A percentile compares a stretch with the other conserved stretches of the same genome.
phyloP scores from a whole-genome alignment of 2,113 vertebrate genomes.

The Empidonax alnorum region DNA sequence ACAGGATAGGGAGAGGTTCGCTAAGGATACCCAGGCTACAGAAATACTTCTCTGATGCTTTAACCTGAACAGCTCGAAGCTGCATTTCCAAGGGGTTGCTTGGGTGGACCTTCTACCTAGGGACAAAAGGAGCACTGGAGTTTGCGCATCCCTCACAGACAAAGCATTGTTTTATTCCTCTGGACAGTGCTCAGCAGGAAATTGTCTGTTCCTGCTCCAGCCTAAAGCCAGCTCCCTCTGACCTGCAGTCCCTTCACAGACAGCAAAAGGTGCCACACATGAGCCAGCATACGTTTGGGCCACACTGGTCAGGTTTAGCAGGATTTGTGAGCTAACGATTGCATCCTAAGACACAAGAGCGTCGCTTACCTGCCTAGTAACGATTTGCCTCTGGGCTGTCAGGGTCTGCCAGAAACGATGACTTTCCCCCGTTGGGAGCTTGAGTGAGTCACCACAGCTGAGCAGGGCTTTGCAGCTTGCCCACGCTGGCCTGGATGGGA shows the following conservation, averaged over 20 bases:
- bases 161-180: not conserved
- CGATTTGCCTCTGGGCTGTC: not conserved
- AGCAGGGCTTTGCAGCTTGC: not conserved
- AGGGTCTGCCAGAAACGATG: not conserved
- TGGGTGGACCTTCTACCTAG: not conserved
- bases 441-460: not conserved
- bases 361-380: not conserved
- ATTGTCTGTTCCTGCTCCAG: not conserved
- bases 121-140: not conserved
- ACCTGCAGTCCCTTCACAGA: not conserved
- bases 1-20: not conserved
- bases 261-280: not conserved
- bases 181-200: not conserved
- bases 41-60: not conserved
- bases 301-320: not conserved
- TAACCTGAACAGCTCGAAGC: not conserved
- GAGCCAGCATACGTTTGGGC: not conserved
- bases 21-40: not conserved
- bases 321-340: not conserved
- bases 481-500: rapidly evolving
- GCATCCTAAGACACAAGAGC: not conserved
- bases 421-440: not conserved
- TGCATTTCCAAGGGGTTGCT: not conserved
- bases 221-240: not conserved
- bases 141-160: not conserved